Conservation (phyloP, 1,140 invertebrate species). For the Hyles vespertilio region DNA sequence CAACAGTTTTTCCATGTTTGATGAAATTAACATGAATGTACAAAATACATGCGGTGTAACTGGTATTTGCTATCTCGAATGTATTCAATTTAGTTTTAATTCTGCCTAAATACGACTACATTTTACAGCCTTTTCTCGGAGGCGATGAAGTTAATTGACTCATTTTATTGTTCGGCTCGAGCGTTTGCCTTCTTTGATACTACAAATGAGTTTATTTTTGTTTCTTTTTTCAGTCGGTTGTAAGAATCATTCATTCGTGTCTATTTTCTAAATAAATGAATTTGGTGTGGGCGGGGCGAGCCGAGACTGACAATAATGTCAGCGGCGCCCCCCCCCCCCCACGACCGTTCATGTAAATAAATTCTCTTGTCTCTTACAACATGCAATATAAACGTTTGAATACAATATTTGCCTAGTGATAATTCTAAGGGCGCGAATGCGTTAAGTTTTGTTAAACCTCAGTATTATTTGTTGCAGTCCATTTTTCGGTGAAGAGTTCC, state of each 20-base stretch:
- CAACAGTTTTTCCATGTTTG: too few species aligned
- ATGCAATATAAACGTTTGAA: too few species aligned
- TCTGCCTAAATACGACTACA: not conserved
- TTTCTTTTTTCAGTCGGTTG: not conserved
- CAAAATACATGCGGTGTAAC: too few species aligned
- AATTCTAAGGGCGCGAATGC: not conserved
- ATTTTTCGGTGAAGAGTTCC: constrained; percentile 95
- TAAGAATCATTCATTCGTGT: too few species aligned
- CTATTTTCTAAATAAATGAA: too few species aligned
- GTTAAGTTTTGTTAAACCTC: not conserved
- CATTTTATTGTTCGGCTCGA: constrained; percentile 13
- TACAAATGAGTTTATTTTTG: constrained; percentile 6
- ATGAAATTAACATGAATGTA: too few species aligned
- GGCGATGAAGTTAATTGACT: constrained; percentile 10
- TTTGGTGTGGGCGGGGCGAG: too few species aligned
- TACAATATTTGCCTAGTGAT: not conserved
- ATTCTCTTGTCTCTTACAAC: too few species aligned
- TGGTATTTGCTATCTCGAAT: not conserved
- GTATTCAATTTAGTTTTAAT: constrained; percentile 13
- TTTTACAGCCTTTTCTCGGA: constrained; percentile 13
- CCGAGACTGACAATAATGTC: too few species aligned
- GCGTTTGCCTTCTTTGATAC: constrained; percentile 5
- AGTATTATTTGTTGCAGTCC: constrained; percentile 78
- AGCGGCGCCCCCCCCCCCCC: constrained; percentile 20
- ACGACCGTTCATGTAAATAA: constrained; percentile 9